Evolutionary conservation across 2,888 invertebrate genomes (phyloP).

Genomic region (Drosophila subquinaria): DNA sequence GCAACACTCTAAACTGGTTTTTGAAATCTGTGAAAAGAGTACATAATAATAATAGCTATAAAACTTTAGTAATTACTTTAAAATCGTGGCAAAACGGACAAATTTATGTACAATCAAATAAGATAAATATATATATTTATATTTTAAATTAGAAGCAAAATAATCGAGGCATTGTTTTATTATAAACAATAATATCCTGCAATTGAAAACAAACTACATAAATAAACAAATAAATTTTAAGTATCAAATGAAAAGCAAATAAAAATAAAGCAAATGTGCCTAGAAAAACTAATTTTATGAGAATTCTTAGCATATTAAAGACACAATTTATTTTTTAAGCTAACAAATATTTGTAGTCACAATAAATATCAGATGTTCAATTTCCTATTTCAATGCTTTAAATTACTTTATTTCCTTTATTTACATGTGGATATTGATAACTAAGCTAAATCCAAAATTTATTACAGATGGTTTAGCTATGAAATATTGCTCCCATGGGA

Average conservation of each 20-base stretch:
- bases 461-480: slow-evolving; percentile 56
- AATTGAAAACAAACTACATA: background rate
- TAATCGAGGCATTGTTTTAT: too few relatives aligned
- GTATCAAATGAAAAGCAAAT: background rate
- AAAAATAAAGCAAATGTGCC: background rate
- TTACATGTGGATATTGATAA: slow-evolving; percentile 12
- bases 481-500: slow-evolving; percentile 51
- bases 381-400: background rate
- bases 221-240: background rate
- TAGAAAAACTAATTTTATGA: background rate
- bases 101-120: too few relatives aligned
- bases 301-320: background rate
- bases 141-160: too few relatives aligned
- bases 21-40: accelerated
- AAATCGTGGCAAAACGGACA: too few relatives aligned
- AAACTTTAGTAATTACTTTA: background rate
- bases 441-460: slow-evolving; percentile 42
- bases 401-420: background rate
- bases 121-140: background rate
- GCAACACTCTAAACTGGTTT: background rate
- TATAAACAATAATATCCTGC: background rate
- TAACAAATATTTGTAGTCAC: too few relatives aligned
- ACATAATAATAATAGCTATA: background rate
- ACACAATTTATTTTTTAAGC: too few relatives aligned
- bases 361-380: background rate